phyloP scores from a whole-genome alignment of 2,888 invertebrate genomes.

The Parthenolecanium corni region DNA sequence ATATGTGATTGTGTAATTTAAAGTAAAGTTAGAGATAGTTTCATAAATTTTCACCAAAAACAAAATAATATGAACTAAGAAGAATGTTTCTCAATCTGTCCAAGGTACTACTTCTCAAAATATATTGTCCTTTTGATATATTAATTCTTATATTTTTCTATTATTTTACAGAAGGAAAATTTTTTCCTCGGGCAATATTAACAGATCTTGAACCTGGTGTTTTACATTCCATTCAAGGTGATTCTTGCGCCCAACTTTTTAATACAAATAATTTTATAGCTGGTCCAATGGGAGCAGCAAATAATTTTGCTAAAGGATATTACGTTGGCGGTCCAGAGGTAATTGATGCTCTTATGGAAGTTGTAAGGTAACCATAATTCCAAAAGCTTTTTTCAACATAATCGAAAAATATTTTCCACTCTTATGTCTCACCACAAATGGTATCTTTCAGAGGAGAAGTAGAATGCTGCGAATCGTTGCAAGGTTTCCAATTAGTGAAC shows the following conservation, averaged over 20 bases:
- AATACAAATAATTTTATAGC: constrained; percentile 19
- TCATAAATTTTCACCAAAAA: too few species aligned
- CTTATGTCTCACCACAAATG: too few species aligned
- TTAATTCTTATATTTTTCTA: too few species aligned
- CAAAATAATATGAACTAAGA: too few species aligned
- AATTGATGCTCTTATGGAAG: constrained; percentile 13
- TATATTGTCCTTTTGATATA: too few species aligned
- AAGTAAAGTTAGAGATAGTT: too few species aligned
- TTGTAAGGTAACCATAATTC: constrained; percentile 3
- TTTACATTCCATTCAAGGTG: constrained; percentile 18
- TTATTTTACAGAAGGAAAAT: constrained; percentile 27
- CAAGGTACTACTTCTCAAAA: too few species aligned
- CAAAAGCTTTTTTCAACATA: too few species aligned
- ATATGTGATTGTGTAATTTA: too few species aligned
- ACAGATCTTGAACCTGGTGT: constrained; percentile 20
- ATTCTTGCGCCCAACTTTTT: constrained; percentile 8
- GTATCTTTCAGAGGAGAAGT: not conserved
- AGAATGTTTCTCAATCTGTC: too few species aligned
- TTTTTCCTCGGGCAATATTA: constrained; percentile 9
- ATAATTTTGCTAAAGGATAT: constrained; percentile 23
- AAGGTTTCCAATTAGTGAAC: constrained; percentile 17
- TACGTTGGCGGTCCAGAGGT: constrained; percentile 17
- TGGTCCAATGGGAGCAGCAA: constrained; percentile 11
- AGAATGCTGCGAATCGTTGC: constrained; percentile 10
- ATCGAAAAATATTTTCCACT: too few species aligned